phyloP scores from a whole-genome alignment of 2,113 vertebrate species.

The Anas platyrhynchos region DNA sequence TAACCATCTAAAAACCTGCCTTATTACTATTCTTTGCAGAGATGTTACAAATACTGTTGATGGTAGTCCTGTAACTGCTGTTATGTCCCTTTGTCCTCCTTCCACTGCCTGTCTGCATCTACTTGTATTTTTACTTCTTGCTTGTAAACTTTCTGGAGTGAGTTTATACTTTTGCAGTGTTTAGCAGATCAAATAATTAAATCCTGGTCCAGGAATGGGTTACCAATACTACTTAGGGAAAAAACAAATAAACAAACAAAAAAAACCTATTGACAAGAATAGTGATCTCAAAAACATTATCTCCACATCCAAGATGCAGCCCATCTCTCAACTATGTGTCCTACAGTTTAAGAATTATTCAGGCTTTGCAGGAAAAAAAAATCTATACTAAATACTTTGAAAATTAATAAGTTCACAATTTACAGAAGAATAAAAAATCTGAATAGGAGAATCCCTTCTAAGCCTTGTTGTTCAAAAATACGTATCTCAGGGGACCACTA shows the following conservation, averaged over 20 bases:
- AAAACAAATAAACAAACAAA: neutral
- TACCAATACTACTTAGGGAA: neutral
- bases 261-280: neutral
- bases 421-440: neutral
- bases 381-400: neutral
- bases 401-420: neutral
- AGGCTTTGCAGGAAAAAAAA: neutral
- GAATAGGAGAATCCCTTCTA: neutral
- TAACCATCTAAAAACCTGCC: neutral
- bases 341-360: neutral
- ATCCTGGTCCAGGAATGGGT: neutral
- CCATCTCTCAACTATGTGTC: neutral
- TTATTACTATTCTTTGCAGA: neutral
- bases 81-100: neutral
- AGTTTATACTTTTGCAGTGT: neutral
- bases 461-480: neutral
- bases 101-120: neutral
- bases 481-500: conserved; percentile 44
- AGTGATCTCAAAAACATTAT: neutral
- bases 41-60: neutral
- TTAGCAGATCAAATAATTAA: neutral
- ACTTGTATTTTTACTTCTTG: neutral
- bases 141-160: neutral
- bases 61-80: neutral
- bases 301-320: neutral